Conservation (phyloP, 2,113 vertebrate species). For the Ifrita kowaldi region DNA sequence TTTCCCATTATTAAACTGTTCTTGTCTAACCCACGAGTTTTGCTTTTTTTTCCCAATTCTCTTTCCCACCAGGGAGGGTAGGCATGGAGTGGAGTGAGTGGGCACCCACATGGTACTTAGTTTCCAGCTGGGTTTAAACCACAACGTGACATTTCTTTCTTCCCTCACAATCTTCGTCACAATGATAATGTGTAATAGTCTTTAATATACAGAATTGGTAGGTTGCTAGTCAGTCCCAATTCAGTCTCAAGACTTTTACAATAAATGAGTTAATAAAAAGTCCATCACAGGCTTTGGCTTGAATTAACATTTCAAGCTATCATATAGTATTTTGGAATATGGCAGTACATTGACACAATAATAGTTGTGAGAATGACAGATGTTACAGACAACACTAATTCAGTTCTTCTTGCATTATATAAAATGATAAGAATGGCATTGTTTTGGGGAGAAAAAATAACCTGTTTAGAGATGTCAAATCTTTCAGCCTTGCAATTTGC, state of each 20-base stretch:
- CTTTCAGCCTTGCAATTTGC: neutral
- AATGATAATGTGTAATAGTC: neutral
- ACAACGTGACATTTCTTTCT: neutral
- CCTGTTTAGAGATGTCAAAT: neutral
- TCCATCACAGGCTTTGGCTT: neutral
- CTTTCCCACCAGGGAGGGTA: neutral
- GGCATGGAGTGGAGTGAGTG: rapidly evolving
- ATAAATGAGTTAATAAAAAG: neutral
- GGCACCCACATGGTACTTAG: neutral
- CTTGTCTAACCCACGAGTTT: neutral
- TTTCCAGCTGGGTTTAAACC: neutral
- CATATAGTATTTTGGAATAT: neutral
- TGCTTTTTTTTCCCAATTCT: neutral
- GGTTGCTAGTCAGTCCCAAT: neutral
- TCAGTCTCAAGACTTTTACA: neutral
- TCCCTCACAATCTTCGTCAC: neutral
- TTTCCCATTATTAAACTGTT: neutral
- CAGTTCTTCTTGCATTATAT: neutral
- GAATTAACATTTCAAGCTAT: neutral
- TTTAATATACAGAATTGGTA: neutral
- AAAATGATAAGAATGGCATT: neutral
- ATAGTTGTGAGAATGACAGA: neutral
- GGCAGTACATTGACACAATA: neutral
- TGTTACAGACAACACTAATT: neutral
- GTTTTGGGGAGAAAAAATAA: neutral